Percentiles rank a stretch among this genome's conserved stretches.
These are phyloP conservation scores for Hyles lineata DNA, from an alignment of 2,888 invertebrate species.

Conservation along the genomic window DNA sequence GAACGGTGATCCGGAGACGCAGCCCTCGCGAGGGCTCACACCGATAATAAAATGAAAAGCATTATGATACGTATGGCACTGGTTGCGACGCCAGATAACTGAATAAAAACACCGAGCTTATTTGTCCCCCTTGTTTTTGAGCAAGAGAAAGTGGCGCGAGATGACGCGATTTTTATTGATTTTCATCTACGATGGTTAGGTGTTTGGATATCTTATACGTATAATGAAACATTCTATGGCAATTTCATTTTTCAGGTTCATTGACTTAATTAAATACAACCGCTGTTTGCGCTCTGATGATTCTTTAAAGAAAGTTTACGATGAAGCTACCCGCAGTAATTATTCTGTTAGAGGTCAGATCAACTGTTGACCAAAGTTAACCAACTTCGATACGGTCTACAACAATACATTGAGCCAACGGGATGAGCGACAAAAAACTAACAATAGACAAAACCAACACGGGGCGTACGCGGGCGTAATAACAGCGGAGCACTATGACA, in stretches of 20 bases:
- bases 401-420: not conserved
- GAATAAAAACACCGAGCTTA: constrained; percentile 70
- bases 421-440: constrained; percentile 24
- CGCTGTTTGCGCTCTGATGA: no score
- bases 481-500: constrained; percentile 29
- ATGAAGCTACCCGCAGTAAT: not conserved
- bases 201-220: not conserved
- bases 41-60: constrained; percentile 79
- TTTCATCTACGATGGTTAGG: constrained; percentile 29
- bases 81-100: constrained; percentile 73
- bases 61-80: constrained; percentile 80
- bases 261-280: no score
- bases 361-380: not conserved
- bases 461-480: constrained; percentile 34
- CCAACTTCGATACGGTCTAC: not conserved
- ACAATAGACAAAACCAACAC: constrained; percentile 38
- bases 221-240: not conserved
- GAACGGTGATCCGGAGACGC: constrained; percentile 68
- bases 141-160: constrained; percentile 58
- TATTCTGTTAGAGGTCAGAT: not conserved
- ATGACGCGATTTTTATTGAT: constrained; percentile 44
- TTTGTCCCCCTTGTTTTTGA: constrained; percentile 64
- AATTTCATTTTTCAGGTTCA: no score
- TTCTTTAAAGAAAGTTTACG: no score
- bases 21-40: constrained; percentile 52